Evolutionary conservation across 2,113 vertebrate genomes (phyloP).

Genomic region (Chaenogobius annularis): DNA sequence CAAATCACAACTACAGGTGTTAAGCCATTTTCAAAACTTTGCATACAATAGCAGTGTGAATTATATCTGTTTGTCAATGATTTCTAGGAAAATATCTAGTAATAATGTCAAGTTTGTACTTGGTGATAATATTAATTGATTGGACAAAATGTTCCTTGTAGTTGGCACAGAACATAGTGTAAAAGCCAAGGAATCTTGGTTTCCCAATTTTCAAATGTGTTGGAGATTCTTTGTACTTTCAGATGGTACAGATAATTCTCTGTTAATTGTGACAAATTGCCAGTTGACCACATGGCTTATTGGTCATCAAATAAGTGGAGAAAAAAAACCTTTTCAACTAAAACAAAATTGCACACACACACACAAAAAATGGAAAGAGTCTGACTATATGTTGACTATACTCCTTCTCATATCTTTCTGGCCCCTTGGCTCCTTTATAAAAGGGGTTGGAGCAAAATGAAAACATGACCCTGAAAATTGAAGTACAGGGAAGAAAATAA

Average conservation of each 20-base stretch:
- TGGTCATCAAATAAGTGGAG: too few relatives aligned
- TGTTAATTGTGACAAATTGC: background rate
- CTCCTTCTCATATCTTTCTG: too few relatives aligned
- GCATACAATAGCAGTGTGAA: background rate
- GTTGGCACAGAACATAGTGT: background rate
- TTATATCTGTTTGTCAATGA: background rate
- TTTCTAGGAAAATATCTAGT: background rate
- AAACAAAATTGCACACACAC: too few relatives aligned
- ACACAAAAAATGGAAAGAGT: too few relatives aligned
- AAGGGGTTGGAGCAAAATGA: constrained; percentile 34
- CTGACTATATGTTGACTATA: too few relatives aligned
- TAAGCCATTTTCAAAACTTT: background rate
- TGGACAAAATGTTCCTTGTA: background rate
- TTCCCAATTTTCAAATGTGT: background rate
- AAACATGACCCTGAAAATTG: constrained; percentile 6
- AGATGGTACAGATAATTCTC: background rate
- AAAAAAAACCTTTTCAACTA: too few relatives aligned
- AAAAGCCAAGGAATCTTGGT: background rate
- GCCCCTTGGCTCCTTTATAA: constrained; percentile 29
- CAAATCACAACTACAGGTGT: too few relatives aligned
- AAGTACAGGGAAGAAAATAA: constrained; percentile 13
- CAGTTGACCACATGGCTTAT: too few relatives aligned
- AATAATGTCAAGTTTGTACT: background rate
- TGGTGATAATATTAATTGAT: background rate
- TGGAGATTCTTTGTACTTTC: background rate